These are phyloP conservation scores for Lates japonicus DNA, from an alignment of 2,797 vertebrate genomes.

Conservation along the genomic window DNA sequence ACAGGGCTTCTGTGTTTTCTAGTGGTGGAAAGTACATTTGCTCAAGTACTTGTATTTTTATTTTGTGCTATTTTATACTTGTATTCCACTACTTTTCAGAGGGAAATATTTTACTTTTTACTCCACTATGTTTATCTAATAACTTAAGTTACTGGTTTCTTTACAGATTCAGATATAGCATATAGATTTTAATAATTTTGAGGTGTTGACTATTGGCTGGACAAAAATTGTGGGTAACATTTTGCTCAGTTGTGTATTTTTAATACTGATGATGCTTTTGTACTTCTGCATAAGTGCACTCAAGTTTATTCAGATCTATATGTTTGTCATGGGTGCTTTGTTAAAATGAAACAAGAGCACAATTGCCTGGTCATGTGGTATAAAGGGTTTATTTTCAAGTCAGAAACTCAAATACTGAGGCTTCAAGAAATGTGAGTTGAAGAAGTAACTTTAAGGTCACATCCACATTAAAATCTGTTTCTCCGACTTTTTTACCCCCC, in stretches of 20 bases:
- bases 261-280: too few species aligned
- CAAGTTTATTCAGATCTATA: neutral
- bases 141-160: neutral
- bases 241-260: neutral
- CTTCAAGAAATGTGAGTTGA: neutral
- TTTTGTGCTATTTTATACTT: too few species aligned
- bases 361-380: neutral
- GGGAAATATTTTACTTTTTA: too few species aligned
- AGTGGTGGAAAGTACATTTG: neutral
- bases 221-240: neutral
- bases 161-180: too few species aligned
- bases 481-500: neutral
- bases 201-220: too few species aligned
- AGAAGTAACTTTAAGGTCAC: neutral
- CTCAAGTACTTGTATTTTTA: neutral
- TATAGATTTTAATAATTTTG: too few species aligned
- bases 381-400: slow-evolving; percentile 4
- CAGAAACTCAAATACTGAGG: neutral
- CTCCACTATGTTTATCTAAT: too few species aligned
- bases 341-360: neutral
- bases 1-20: neutral
- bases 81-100: too few species aligned
- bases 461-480: neutral
- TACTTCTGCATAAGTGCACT: too few species aligned
- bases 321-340: neutral